These are phyloP conservation scores for Microtus pennsylvanicus DNA, from an alignment of 2,113 vertebrate species.

Conservation along the genomic window DNA sequence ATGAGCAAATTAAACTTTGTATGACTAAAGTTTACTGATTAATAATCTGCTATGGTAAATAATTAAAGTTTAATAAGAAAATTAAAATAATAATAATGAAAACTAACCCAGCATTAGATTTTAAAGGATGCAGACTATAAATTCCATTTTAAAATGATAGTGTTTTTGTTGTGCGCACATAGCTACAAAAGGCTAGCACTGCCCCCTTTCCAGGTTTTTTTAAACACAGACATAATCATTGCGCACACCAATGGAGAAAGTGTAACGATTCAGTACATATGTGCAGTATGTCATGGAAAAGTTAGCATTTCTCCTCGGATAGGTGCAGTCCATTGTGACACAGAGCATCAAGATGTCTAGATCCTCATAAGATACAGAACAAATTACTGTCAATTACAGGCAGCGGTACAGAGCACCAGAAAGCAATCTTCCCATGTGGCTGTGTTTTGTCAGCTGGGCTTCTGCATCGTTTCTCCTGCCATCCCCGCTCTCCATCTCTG, in stretches of 20 bases:
- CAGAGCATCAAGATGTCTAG: not conserved
- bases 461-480: too few species aligned
- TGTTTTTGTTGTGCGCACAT: not conserved
- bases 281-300: not conserved
- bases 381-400: not conserved
- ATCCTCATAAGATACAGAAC: not conserved
- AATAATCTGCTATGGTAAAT: not conserved
- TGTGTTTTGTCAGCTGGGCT: not conserved
- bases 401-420: not conserved
- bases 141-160: not conserved
- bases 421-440: not conserved
- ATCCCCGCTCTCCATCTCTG: not conserved
- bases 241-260: not conserved
- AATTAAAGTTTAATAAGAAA: constrained; percentile 11
- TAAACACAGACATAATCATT: not conserved
- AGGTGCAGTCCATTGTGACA: not conserved
- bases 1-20: not conserved
- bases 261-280: not conserved
- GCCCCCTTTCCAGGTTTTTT: not conserved
- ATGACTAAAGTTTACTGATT: not conserved
- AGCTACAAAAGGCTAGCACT: not conserved
- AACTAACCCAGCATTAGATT: not conserved
- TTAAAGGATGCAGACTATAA: not conserved
- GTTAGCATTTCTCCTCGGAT: not conserved
- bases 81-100: not conserved